Evolutionary conservation across 2,797 vertebrate species (phyloP).

Genomic region (Tapirus indicus): DNA sequence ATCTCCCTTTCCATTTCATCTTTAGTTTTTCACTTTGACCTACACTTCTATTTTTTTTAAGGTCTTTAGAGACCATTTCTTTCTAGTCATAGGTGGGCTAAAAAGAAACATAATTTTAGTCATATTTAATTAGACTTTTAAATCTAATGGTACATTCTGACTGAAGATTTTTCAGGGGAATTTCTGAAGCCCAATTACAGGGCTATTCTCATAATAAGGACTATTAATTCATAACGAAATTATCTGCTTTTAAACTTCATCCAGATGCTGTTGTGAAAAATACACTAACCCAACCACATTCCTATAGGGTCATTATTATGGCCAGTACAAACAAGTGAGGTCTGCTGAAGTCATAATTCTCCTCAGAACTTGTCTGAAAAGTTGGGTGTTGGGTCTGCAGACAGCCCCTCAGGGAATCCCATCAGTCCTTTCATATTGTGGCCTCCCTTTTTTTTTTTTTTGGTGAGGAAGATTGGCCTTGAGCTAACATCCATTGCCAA

Average conservation of each 20-base stretch:
- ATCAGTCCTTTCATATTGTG: background rate
- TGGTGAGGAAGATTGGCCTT: no score
- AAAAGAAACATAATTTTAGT: conserved; percentile 72
- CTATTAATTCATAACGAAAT: conserved; percentile 82
- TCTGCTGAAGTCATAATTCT: background rate
- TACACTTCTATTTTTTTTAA: conserved; percentile 3
- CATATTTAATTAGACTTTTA: conserved; percentile 79
- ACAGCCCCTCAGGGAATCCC: background rate
- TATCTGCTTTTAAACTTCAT: conserved; percentile 80
- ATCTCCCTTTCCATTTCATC: conserved; percentile 25
- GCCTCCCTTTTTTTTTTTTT: no score
- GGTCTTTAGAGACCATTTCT: conserved; percentile 51
- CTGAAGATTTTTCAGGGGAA: conserved; percentile 67
- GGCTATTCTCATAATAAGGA: conserved; percentile 80
- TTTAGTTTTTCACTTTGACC: conserved; percentile 56
- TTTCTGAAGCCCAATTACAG: conserved; percentile 84
- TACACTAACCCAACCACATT: conserved; percentile 75
- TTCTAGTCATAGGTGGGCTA: conserved; percentile 66
- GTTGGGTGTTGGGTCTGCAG: background rate
- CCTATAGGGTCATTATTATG: conserved; percentile 70
- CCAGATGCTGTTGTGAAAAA: conserved; percentile 78
- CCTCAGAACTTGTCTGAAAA: background rate
- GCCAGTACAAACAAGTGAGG: conserved; percentile 76
- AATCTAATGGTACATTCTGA: conserved; percentile 65
- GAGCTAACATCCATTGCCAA: no score